These are phyloP conservation scores for Cydia strobilella DNA, from an alignment of 1,140 invertebrate species.

Conservation along the genomic window DNA sequence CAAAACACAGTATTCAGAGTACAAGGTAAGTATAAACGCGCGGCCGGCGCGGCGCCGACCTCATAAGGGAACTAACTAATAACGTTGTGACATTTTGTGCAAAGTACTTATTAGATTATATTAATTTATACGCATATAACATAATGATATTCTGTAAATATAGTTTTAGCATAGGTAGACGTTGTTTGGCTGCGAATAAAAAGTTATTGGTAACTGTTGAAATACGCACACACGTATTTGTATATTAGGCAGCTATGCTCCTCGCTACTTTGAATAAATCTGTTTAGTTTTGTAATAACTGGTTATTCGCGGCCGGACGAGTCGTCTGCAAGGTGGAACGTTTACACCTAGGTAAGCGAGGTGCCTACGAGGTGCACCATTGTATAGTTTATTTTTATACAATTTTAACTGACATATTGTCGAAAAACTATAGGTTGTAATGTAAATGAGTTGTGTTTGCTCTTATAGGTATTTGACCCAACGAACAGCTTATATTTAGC, in stretches of 20 bases:
- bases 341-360: conserved; percentile 37
- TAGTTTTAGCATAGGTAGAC: conserved; percentile 51
- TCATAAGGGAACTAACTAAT: conserved; percentile 61
- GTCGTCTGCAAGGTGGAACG: conserved; percentile 20
- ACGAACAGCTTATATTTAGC: conserved; percentile 15
- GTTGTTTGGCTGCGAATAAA: neutral
- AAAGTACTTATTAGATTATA: conserved; percentile 80
- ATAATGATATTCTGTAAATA: conserved; percentile 73
- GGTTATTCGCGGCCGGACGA: neutral
- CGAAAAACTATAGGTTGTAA: conserved; percentile 63
- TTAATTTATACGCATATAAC: conserved; percentile 76
- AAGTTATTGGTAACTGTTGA: neutral
- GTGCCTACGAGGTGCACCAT: conserved; percentile 51
- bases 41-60: conserved; percentile 47
- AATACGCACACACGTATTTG: conserved; percentile 15
- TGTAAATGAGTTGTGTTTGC: conserved; percentile 43
- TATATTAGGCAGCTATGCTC: neutral
- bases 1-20: conserved; percentile 49
- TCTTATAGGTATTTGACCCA: conserved; percentile 41
- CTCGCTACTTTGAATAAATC: neutral
- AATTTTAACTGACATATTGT: conserved; percentile 71
- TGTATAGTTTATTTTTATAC: conserved; percentile 66
- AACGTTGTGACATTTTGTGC: conserved; percentile 75
- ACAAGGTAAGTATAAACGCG: conserved; percentile 27
- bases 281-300: conserved; percentile 3